Evolutionary conservation across 2,113 vertebrate genomes (phyloP).

Genomic region (Cyprinodon variegatus): DNA sequence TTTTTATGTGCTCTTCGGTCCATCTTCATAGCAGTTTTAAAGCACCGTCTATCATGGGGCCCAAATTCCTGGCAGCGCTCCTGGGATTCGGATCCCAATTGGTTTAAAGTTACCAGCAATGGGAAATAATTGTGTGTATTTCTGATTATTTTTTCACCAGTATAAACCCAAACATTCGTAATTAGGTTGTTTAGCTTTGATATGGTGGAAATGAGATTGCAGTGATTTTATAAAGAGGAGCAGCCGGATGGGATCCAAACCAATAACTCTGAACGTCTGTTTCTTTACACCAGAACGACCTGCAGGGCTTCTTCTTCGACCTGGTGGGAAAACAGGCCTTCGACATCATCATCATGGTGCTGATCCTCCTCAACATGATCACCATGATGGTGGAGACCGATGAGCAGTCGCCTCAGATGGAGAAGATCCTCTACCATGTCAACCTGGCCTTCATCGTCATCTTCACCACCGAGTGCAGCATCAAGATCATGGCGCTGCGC

Average conservation of each 20-base stretch:
- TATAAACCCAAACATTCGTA: no score
- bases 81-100: no score
- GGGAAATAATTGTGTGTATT: no score
- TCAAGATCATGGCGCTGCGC: slow-evolving; percentile 91
- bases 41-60: no score
- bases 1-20: no score
- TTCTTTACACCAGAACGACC: slow-evolving; percentile 82
- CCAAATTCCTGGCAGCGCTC: no score
- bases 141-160: no score
- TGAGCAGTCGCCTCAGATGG: slow-evolving; percentile 88
- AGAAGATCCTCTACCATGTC: slow-evolving; percentile 89
- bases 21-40: no score
- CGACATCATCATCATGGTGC: slow-evolving; percentile 97
- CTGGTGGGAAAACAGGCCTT: slow-evolving; percentile 93
- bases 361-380: slow-evolving; percentile 98
- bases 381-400: slow-evolving; percentile 99
- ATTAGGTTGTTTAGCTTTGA: no score
- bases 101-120: no score
- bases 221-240: background rate
- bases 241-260: background rate
- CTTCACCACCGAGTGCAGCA: slow-evolving; percentile 90
- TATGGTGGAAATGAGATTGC: no score
- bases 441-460: slow-evolving; percentile 94
- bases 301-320: slow-evolving; percentile 95
- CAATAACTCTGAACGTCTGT: background rate